These are phyloP conservation scores for Melieria omissa DNA, from an alignment of 2,888 invertebrate species.

Conservation along the genomic window DNA sequence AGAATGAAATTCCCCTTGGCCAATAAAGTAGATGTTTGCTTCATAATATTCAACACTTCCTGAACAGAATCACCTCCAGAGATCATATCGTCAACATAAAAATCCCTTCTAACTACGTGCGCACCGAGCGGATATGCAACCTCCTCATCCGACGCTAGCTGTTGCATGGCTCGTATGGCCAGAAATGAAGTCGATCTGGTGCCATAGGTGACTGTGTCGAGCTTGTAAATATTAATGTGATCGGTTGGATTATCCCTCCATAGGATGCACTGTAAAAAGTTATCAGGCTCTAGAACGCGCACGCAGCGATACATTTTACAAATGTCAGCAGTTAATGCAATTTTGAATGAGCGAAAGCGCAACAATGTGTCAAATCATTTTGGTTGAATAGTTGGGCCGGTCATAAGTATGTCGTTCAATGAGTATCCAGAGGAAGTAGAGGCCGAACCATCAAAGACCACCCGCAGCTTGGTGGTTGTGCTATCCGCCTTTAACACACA, in stretches of 20 bases:
- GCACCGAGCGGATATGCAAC: slow-evolving; percentile 15
- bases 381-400: slow-evolving; percentile 34
- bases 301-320: slow-evolving; percentile 39
- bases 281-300: slow-evolving; percentile 27
- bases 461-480: slow-evolving; percentile 13
- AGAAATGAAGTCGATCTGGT: slow-evolving; percentile 31
- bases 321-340: slow-evolving; percentile 35
- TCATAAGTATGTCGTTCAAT: slow-evolving; percentile 25
- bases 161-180: slow-evolving; percentile 35
- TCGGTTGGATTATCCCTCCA: slow-evolving; percentile 29
- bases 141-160: slow-evolving; percentile 28
- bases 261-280: slow-evolving; percentile 35
- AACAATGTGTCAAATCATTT: slow-evolving; percentile 31
- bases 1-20: slow-evolving; percentile 27
- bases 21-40: slow-evolving; percentile 16
- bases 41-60: slow-evolving; percentile 23
- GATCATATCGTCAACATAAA: slow-evolving; percentile 40
- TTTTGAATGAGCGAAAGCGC: slow-evolving; percentile 26
- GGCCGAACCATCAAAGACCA: slow-evolving; percentile 16
- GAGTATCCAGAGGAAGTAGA: slow-evolving; percentile 10
- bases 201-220: slow-evolving; percentile 29
- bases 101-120: slow-evolving; percentile 30
- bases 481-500: slow-evolving; percentile 24
- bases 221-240: slow-evolving; percentile 26
- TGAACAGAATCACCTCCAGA: slow-evolving; percentile 28